Conservation (phyloP, 2,113 vertebrate genomes). For the Zeus faber region DNA sequence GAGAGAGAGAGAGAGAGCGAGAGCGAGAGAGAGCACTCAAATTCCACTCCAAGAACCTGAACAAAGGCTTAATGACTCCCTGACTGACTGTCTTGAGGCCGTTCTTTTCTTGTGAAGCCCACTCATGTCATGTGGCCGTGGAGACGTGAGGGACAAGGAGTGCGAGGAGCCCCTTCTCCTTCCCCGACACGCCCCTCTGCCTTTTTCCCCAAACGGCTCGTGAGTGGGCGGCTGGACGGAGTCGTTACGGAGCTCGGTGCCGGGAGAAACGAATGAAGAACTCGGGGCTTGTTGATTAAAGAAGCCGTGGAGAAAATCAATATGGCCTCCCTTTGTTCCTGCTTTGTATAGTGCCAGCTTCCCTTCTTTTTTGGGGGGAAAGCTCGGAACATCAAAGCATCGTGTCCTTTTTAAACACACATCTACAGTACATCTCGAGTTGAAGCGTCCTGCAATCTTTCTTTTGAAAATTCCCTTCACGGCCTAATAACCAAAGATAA, state of each 20-base stretch:
- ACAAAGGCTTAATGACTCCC: conserved; percentile 52
- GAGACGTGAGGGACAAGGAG: conserved; percentile 8
- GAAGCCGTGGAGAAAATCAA: conserved; percentile 25
- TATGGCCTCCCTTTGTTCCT: conserved; percentile 14
- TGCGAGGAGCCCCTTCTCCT: conserved; percentile 28
- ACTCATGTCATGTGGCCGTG: conserved; percentile 16
- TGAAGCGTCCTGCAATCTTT: too few species aligned
- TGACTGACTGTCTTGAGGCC: conserved; percentile 29
- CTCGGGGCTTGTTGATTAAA: conserved; percentile 18
- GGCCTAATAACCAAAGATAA: too few species aligned
- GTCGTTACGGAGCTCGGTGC: conserved; percentile 31
- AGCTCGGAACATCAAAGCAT: too few species aligned
- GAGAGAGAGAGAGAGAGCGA: too few species aligned
- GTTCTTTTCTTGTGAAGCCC: conserved; percentile 19
- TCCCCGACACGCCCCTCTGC: conserved; percentile 18
- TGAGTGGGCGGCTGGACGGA: conserved; percentile 28
- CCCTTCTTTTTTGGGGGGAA: conserved; percentile 1
- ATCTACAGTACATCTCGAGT: too few species aligned
- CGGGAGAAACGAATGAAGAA: neutral
- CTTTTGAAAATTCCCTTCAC: too few species aligned
- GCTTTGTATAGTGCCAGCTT: conserved; percentile 10
- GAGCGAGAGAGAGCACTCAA: too few species aligned
- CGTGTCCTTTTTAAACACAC: too few species aligned
- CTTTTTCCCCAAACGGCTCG: conserved; percentile 30
- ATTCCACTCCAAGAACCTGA: too few species aligned